Evolutionary conservation across 1,140 invertebrate species (phyloP).

Genomic region (Archivesica marissinica): DNA sequence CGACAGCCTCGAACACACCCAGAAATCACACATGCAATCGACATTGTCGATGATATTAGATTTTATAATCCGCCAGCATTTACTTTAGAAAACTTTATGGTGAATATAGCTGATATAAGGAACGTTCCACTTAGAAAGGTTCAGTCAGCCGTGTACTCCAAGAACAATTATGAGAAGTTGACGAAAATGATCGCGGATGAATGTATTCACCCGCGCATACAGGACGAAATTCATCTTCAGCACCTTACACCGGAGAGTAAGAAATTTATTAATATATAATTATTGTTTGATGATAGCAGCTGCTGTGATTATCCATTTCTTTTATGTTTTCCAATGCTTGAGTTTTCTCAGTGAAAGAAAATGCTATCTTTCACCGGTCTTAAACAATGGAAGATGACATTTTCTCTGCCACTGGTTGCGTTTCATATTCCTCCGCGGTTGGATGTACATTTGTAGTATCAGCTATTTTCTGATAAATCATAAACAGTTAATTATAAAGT

Average conservation of each 20-base stretch:
- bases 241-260: conserved; percentile 74
- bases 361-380: too few species aligned
- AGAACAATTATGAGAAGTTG: conserved; percentile 80
- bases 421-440: too few species aligned
- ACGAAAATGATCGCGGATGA: conserved; percentile 76
- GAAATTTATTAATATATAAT: too few species aligned
- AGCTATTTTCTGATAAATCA: too few species aligned
- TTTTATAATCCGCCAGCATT: conserved; percentile 79
- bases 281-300: too few species aligned
- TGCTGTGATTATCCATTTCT: too few species aligned
- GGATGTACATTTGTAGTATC: too few species aligned
- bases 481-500: too few species aligned
- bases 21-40: conserved; percentile 70
- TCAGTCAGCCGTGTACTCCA: conserved; percentile 75
- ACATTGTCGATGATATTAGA: conserved; percentile 74
- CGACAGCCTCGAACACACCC: conserved; percentile 69
- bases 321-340: too few species aligned
- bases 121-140: conserved; percentile 73
- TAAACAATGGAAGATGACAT: too few species aligned
- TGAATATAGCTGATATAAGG: conserved; percentile 69
- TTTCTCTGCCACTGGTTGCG: too few species aligned
- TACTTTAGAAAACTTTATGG: conserved; percentile 80
- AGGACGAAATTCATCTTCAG: conserved; percentile 62
- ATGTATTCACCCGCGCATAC: conserved; percentile 49
- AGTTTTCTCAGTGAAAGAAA: too few species aligned